These are phyloP conservation scores for Adoxophyes honmai DNA, from an alignment of 1,140 invertebrate species.

Conservation along the genomic window DNA sequence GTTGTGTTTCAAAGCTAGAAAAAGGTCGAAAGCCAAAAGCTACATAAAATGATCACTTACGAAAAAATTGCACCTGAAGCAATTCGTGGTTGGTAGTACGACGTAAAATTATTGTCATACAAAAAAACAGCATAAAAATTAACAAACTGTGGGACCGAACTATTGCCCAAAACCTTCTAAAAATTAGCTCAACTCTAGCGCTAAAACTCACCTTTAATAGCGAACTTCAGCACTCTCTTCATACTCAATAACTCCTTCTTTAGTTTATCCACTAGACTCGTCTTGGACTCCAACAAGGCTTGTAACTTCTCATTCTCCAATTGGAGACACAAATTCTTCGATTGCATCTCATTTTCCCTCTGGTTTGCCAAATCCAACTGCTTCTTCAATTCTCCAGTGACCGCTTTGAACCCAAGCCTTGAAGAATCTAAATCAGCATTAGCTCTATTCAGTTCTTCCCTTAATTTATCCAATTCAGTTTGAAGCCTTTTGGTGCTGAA, in stretches of 20 bases:
- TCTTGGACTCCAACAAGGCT: conserved; percentile 30
- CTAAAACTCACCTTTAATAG: conserved; percentile 25
- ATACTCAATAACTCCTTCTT: conserved; percentile 32
- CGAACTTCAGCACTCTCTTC: conserved; percentile 30
- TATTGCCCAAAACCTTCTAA: too few species aligned
- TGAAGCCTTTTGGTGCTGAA: conserved; percentile 14
- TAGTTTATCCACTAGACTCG: conserved; percentile 30
- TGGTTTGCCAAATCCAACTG: conserved; percentile 27
- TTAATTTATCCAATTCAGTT: conserved; percentile 25
- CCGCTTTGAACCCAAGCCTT: conserved; percentile 23
- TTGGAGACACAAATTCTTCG: conserved; percentile 26
- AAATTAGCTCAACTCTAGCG: too few species aligned
- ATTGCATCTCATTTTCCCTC: conserved; percentile 27
- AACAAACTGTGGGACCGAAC: too few species aligned
- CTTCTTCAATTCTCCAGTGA: conserved; percentile 34
- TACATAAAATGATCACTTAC: too few species aligned
- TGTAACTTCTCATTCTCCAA: conserved; percentile 41
- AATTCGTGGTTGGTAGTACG: too few species aligned
- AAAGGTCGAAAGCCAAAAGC: too few species aligned
- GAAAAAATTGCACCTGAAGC: too few species aligned
- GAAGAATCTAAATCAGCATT: conserved; percentile 21
- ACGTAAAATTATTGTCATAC: too few species aligned
- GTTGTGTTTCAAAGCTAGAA: too few species aligned
- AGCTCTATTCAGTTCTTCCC: conserved; percentile 23
- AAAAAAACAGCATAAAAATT: too few species aligned